A percentile compares a stretch with the other conserved stretches of the same genome.
These are phyloP conservation scores for Drosophila biarmipes DNA, from an alignment of 1,140 invertebrate genomes.

Conservation along the genomic window DNA sequence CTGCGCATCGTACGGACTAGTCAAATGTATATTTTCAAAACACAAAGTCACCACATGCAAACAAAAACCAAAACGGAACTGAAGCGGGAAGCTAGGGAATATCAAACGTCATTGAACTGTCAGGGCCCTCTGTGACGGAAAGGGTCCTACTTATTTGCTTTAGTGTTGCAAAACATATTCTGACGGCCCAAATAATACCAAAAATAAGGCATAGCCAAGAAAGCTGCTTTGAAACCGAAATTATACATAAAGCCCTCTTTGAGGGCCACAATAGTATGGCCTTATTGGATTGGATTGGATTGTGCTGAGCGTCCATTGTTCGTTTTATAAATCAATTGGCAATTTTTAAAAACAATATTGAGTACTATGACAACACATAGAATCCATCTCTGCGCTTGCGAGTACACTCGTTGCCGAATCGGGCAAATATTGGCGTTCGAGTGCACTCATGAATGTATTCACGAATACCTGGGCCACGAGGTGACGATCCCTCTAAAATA, in stretches of 20 bases:
- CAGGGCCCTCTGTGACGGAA: no score
- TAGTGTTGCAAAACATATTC: no score
- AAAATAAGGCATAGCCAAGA: no score
- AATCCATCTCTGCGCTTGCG: conserved; percentile 2
- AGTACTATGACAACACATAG: conserved; percentile 10
- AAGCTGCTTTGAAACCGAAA: no score
- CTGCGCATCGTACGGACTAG: conserved; percentile 11
- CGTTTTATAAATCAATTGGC: conserved; percentile 10
- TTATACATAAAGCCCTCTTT: no score
- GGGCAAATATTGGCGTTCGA: conserved; percentile 25
- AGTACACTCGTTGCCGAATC: not conserved
- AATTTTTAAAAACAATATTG: conserved; percentile 11
- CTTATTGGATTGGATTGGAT: no score
- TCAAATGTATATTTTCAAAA: not conserved
- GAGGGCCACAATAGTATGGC: not conserved
- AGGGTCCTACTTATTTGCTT: no score
- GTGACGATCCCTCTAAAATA: conserved; percentile 9
- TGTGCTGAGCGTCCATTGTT: not conserved
- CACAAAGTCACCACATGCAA: not conserved
- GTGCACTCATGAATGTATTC: conserved; percentile 42
- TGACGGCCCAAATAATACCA: no score
- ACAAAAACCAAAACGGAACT: not conserved
- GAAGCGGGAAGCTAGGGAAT: not conserved
- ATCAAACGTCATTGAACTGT: no score
- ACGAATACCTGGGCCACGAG: conserved; percentile 16